Percentiles rank a stretch among this genome's conserved stretches.
Conservation (phyloP, 2,113 vertebrate genomes). For the Scatophagus argus region DNA sequence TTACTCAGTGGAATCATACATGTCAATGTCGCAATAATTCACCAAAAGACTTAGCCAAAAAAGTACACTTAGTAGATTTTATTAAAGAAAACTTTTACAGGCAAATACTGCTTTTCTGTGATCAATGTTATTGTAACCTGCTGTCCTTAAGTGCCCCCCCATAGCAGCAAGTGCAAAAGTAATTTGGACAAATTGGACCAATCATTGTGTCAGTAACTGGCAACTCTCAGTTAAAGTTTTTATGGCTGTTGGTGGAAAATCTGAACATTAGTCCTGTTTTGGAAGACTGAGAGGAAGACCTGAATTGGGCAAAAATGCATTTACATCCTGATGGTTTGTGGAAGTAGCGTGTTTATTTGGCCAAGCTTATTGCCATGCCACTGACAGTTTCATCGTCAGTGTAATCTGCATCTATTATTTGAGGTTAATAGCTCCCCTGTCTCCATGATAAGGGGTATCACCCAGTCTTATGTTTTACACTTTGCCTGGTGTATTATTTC, state of each 20-base stretch:
- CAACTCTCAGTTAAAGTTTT: background rate
- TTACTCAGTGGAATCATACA: too few species aligned
- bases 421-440: constrained; percentile 18
- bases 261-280: background rate
- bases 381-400: background rate
- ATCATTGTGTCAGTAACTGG: background rate
- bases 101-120: background rate
- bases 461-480: background rate
- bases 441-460: background rate
- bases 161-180: constrained; percentile 22
- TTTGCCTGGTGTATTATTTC: background rate
- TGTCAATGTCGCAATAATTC: too few species aligned
- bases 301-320: background rate
- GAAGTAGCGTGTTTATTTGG: background rate
- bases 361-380: background rate
- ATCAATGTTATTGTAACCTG: constrained; percentile 34
- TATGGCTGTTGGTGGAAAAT: constrained; percentile 3
- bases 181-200: constrained; percentile 22
- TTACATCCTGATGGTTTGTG: background rate
- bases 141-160: background rate
- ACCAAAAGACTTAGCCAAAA: too few species aligned
- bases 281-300: background rate
- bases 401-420: background rate
- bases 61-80: background rate
- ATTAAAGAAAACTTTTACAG: background rate